phyloP scores from a whole-genome alignment of 2,797 vertebrate species.

The Nannoperca australis region DNA sequence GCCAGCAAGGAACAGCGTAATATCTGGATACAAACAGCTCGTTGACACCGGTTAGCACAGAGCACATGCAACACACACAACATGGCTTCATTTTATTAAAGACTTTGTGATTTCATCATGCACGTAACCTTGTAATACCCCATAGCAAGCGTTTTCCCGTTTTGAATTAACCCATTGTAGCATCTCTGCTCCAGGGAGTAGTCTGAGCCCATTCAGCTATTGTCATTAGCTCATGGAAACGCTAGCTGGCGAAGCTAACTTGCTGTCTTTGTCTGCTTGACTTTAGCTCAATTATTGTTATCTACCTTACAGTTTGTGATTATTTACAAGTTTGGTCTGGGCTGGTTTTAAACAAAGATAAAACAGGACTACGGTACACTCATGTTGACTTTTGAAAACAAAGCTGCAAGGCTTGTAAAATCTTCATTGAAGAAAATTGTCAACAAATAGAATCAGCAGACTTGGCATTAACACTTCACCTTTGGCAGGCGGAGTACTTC shows the following conservation, averaged over 20 bases:
- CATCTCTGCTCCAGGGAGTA: constrained; percentile 64
- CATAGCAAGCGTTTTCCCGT: constrained; percentile 12
- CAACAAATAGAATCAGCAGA: constrained; percentile 51
- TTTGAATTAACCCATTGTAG: constrained; percentile 29
- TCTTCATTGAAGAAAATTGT: constrained; percentile 38
- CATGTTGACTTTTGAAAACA: constrained; percentile 28
- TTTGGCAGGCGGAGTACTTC: constrained; percentile 26
- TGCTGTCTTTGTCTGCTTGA: constrained; percentile 79
- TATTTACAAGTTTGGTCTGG: background rate
- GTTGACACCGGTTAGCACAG: constrained; percentile 64
- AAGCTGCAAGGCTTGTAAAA: constrained; percentile 33
- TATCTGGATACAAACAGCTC: constrained; percentile 64
- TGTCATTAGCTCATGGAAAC: constrained; percentile 79
- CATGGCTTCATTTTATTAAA: background rate
- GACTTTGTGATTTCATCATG: background rate
- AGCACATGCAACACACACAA: constrained; percentile 26
- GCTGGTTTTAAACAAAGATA: background rate
- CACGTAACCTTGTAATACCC: background rate
- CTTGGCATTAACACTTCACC: constrained; percentile 28
- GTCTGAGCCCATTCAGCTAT: constrained; percentile 75
- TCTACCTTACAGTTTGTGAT: constrained; percentile 5
- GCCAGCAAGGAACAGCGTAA: constrained; percentile 69
- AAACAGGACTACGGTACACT: background rate
- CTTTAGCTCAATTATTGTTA: constrained; percentile 61
- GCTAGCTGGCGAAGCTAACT: constrained; percentile 76